A percentile compares a stretch with the other conserved stretches of the same genome.
Conservation (phyloP, 1,140 invertebrate genomes). For the Scaptomyza hsui region DNA sequence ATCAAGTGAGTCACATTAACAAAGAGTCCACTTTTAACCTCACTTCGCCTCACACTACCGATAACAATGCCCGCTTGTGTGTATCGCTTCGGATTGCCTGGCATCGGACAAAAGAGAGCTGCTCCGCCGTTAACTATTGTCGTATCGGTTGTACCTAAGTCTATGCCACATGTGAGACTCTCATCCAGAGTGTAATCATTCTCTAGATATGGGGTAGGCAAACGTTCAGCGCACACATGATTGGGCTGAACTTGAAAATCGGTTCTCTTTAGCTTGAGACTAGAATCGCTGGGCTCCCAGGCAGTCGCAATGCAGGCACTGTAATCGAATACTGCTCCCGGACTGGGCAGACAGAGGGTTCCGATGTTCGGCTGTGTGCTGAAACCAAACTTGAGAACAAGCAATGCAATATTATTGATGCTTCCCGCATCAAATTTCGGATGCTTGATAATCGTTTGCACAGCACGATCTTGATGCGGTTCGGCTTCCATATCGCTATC, state of each 20-base stretch:
- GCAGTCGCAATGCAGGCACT: background rate
- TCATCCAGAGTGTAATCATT: background rate
- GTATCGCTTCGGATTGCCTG: constrained; percentile 5
- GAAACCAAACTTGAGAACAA: background rate
- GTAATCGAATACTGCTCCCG: background rate
- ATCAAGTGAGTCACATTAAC: constrained; percentile 20
- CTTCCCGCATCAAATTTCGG: background rate
- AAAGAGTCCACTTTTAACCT: constrained; percentile 2
- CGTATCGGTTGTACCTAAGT: background rate
- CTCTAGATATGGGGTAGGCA: background rate
- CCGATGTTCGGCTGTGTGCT: constrained; percentile 21
- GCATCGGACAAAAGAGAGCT: constrained; percentile 28
- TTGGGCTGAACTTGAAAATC: background rate
- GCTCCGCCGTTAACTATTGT: constrained; percentile 2
- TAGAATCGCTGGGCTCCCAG: background rate
- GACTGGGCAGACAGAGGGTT: constrained; percentile 11
- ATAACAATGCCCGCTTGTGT: constrained; percentile 17
- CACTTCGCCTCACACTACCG: background rate
- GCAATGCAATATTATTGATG: constrained; percentile 11
- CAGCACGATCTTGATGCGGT: background rate
- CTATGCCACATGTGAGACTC: background rate
- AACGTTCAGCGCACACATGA: background rate
- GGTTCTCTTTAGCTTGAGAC: background rate
- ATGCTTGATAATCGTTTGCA: background rate
- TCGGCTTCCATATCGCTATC: background rate